phyloP scores from a whole-genome alignment of 2,113 vertebrate species.

The Oreochromis aureus region DNA sequence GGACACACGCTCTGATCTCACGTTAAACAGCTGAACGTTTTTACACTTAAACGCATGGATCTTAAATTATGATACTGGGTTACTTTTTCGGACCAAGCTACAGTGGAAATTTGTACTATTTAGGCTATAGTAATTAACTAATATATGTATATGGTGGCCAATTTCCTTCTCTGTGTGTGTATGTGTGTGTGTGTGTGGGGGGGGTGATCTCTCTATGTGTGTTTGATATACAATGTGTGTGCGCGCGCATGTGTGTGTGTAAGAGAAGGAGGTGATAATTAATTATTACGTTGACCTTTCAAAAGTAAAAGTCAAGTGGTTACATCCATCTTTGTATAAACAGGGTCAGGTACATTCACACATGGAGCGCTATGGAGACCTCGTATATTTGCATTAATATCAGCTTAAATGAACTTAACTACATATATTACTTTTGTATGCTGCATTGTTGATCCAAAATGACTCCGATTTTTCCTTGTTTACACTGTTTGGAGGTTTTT shows the following conservation, averaged over 20 bases:
- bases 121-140: not conserved
- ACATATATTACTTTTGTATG: not conserved
- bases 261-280: not conserved
- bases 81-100: not conserved
- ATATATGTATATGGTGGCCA: not conserved
- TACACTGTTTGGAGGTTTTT: not conserved
- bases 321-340: not conserved
- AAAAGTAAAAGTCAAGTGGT: not conserved
- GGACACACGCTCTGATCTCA: not conserved
- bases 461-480: too few species aligned
- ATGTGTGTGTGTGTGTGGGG: not conserved
- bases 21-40: not conserved
- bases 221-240: not conserved
- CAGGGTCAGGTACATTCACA: not conserved
- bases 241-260: not conserved
- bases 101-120: not conserved
- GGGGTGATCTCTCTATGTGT: not conserved
- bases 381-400: not conserved
- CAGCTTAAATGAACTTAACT: not conserved
- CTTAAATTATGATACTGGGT: not conserved
- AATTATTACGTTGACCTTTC: not conserved
- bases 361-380: not conserved
- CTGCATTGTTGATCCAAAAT: not conserved
- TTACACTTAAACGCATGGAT: not conserved
- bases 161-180: fast-evolving